Conservation (phyloP, 1,140 invertebrate species). For the Ceratosolen solmsi region DNA sequence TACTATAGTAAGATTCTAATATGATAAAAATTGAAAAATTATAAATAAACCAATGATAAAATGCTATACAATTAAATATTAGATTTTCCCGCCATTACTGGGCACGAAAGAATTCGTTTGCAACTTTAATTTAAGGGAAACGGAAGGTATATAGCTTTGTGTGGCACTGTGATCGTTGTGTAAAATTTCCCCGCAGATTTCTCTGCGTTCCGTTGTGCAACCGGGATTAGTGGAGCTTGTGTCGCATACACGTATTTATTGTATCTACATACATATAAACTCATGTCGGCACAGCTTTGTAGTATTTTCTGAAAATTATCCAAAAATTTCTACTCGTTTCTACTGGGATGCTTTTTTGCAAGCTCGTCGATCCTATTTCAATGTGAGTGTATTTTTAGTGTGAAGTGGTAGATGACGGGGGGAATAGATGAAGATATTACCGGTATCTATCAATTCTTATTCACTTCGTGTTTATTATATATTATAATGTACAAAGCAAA, state of each 20-base stretch:
- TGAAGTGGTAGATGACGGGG: neutral
- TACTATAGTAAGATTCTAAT: no score
- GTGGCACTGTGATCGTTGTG: neutral
- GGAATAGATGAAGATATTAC: neutral
- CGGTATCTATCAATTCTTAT: neutral
- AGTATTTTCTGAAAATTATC: constrained; percentile 2
- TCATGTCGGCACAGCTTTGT: neutral
- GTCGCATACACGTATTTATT: neutral
- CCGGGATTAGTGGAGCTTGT: constrained; percentile 14
- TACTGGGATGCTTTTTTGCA: neutral
- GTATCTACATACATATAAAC: neutral
- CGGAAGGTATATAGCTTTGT: neutral
- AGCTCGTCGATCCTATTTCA: neutral
- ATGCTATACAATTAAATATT: neutral
- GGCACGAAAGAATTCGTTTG: neutral
- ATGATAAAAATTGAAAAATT: no score
- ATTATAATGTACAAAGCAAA: no score
- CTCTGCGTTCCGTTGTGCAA: neutral
- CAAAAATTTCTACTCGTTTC: neutral
- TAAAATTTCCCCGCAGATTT: neutral
- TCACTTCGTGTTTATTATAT: neutral
- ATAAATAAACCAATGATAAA: no score
- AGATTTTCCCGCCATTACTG: neutral
- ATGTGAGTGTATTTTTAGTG: neutral
- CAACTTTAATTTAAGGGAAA: neutral